Conservation (phyloP, 2,888 invertebrate species). For the Dendrolimus pini region DNA sequence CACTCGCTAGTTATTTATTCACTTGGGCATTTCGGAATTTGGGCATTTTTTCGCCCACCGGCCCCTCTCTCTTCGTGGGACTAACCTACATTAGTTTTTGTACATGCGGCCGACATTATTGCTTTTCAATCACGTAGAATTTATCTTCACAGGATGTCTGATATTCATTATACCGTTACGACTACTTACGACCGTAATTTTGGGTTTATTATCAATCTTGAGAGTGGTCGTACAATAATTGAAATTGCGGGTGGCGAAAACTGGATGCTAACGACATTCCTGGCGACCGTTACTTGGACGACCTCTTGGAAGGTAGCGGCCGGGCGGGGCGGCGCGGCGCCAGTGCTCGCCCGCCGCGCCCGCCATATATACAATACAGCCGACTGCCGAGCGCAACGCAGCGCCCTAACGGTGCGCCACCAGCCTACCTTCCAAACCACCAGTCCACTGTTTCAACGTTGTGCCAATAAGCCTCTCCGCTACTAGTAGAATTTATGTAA, state of each 20-base stretch:
- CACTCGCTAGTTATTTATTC: slow-evolving; percentile 28
- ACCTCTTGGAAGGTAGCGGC: slow-evolving; percentile 23
- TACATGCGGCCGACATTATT: slow-evolving; percentile 1
- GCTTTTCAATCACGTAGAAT: not conserved
- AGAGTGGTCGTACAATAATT: slow-evolving; percentile 45
- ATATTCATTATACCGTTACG: slow-evolving; percentile 24
- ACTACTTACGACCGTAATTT: slow-evolving; percentile 24
- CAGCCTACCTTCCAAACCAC: slow-evolving; percentile 17
- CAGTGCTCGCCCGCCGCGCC: slow-evolving; percentile 16
- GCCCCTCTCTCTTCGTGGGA: slow-evolving; percentile 29
- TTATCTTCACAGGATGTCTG: slow-evolving; percentile 15
- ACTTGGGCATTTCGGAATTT: slow-evolving; percentile 36
- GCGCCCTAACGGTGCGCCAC: slow-evolving; percentile 40
- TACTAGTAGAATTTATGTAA: not conserved
- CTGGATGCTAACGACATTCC: slow-evolving; percentile 62
- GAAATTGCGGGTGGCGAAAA: slow-evolving; percentile 50
- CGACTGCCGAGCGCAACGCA: slow-evolving; percentile 22
- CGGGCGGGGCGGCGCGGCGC: slow-evolving; percentile 9
- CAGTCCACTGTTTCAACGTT: slow-evolving; percentile 16
- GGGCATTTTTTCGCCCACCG: slow-evolving; percentile 24
- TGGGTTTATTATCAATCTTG: slow-evolving; percentile 25
- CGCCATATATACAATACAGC: slow-evolving; percentile 6
- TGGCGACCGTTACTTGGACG: slow-evolving; percentile 62
- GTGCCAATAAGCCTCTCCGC: slow-evolving; percentile 29
- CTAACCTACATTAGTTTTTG: slow-evolving; percentile 23